Percentiles rank a stretch among this genome's conserved stretches.
Conservation (phyloP, 2,113 vertebrate species). For the Boleophthalmus pectinirostris region DNA sequence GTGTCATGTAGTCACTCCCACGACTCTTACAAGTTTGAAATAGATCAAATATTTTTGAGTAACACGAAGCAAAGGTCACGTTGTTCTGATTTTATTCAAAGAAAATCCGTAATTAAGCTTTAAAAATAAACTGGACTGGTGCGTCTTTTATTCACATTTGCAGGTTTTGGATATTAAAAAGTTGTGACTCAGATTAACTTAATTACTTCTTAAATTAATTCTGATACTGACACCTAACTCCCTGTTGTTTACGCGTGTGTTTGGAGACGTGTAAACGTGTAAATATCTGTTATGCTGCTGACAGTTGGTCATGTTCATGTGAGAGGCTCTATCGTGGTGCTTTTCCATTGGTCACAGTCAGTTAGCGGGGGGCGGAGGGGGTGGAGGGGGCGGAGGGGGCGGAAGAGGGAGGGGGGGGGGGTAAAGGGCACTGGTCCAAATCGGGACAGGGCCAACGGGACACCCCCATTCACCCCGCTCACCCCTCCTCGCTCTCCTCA, state of each 20-base stretch:
- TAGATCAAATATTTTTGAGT: too few species aligned
- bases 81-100: too few species aligned
- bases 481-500: not conserved
- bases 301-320: constrained; percentile 1
- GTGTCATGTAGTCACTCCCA: too few species aligned
- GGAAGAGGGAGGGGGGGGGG: not conserved
- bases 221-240: not conserved
- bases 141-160: too few species aligned
- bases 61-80: too few species aligned
- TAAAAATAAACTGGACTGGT: too few species aligned
- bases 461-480: not conserved
- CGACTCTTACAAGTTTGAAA: too few species aligned
- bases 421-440: constrained; percentile 5
- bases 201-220: too few species aligned
- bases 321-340: not conserved
- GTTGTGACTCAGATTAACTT: too few species aligned
- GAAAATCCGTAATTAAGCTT: too few species aligned
- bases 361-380: not conserved
- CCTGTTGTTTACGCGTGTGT: not conserved
- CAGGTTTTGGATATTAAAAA: too few species aligned
- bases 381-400: not conserved
- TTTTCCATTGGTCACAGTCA: not conserved
- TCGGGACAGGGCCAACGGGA: constrained; percentile 1
- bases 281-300: constrained; percentile 3
- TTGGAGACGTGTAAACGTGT: not conserved